These are phyloP conservation scores for Augiades crinisus DNA, from an alignment of 2,888 invertebrate species.

Conservation along the genomic window DNA sequence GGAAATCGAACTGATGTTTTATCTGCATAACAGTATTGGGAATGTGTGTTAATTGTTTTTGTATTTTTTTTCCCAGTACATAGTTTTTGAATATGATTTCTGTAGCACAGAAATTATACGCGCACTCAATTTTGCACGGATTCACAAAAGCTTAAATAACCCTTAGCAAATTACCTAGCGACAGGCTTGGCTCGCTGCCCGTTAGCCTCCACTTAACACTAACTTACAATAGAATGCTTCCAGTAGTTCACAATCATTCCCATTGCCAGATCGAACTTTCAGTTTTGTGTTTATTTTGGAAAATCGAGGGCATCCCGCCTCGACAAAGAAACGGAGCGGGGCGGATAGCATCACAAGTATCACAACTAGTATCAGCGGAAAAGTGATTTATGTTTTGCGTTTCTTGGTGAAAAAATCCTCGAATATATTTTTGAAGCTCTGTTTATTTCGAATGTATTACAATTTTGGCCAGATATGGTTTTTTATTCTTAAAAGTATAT, in stretches of 20 bases:
- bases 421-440: constrained; percentile 1
- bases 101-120: not conserved
- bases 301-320: not conserved
- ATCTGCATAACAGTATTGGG: too few relatives aligned
- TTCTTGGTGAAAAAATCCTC: constrained; percentile 1
- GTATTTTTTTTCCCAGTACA: too few relatives aligned
- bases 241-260: constrained; percentile 8
- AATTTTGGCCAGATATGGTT: too few relatives aligned
- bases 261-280: constrained; percentile 3
- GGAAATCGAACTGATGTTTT: too few relatives aligned
- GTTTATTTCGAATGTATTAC: too few relatives aligned
- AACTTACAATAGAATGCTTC: constrained; percentile 9
- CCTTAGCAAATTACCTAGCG: constrained; percentile 4
- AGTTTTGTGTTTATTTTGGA: constrained; percentile 11
- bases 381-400: constrained; percentile 2
- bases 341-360: too few relatives aligned
- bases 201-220: constrained; percentile 12
- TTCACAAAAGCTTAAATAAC: constrained; percentile 5
- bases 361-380: constrained; percentile 5
- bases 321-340: constrained; percentile 7
- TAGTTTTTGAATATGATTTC: not conserved
- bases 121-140: not conserved
- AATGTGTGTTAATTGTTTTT: too few relatives aligned
- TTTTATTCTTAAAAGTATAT: too few relatives aligned
- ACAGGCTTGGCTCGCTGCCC: constrained; percentile 7